Evolutionary conservation across 1,140 invertebrate genomes (phyloP), one percentile per base, ranked within the genome.

Genomic region (Araneus ventricosus): DNA sequence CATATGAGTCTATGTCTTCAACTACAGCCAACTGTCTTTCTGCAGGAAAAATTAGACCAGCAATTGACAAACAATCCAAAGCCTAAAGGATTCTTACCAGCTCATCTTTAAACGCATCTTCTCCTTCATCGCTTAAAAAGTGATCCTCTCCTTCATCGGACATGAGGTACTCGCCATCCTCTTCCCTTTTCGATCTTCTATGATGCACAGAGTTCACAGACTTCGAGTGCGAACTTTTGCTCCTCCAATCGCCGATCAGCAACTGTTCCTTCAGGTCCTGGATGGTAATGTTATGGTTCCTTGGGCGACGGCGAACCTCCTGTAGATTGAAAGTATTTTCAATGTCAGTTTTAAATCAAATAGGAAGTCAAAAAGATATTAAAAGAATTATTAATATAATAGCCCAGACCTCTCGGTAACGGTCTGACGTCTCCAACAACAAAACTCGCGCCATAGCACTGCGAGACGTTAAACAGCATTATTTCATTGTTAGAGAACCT

Each of bases 101-200:
- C 67, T 93, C 92, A 30, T 93, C 92, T 41, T 61, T 37, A 39
- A 93, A 93, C 17, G 70, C 17, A 27, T 88, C 87, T 45, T 88
- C 86, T 22, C 92, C 79, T 70, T 89, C 92, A n/a, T 93, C 92
- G 52, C 52, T 88, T 63, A 93, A 80, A 10, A 88, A 24, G 27
- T 70, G 34, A 7, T 27, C 34, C 3, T 61, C 61, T 30, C 52
- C 82, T 20, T 89, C 61, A 6, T 88, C 87, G 14, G 7, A 59
- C 63, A 67, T n/a, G 67, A 75, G 30, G 3, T 30, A 30, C 3
- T 34, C 17, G 4, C 2, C 10, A 24, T 82, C 27, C 17, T 91
- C 89, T 14, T 37, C n/a, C 1, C 27, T 22, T 39, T 52, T 82
- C 0, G 10, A 6, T 27, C 85, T 30, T 14, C 22, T 0, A 1